A percentile compares a stretch with the other conserved stretches of the same genome.
These are phyloP conservation scores for Cotesia glomerata DNA, from an alignment of 1,140 invertebrate genomes.

Conservation along the genomic window DNA sequence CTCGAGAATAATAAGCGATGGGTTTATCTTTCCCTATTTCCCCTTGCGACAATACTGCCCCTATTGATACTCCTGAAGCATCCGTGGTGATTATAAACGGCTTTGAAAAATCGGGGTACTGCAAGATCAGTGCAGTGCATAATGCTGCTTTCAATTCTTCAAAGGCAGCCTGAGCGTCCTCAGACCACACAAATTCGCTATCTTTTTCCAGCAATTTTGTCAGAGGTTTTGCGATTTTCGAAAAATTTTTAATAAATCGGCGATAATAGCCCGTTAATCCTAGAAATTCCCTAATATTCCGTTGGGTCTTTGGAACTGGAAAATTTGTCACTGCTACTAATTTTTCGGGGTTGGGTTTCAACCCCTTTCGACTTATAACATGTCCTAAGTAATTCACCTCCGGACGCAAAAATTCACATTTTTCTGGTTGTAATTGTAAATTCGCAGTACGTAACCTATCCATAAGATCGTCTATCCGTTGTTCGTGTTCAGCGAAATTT, in stretches of 20 bases:
- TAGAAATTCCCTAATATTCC: not conserved
- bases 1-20: constrained; percentile 48
- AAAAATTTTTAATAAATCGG: not conserved
- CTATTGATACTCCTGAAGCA: constrained; percentile 53
- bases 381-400: too few species aligned
- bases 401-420: too few species aligned
- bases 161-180: constrained; percentile 41
- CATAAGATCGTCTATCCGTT: too few species aligned
- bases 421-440: too few species aligned
- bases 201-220: constrained; percentile 38
- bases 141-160: constrained; percentile 42
- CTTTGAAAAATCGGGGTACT: constrained; percentile 46
- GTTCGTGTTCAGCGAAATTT: too few species aligned
- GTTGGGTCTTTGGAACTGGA: not conserved
- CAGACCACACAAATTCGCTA: constrained; percentile 42
- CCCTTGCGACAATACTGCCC: constrained; percentile 55
- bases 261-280: not conserved
- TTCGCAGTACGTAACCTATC: too few species aligned
- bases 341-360: too few species aligned
- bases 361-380: too few species aligned
- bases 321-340: not conserved
- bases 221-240: not conserved
- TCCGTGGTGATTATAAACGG: constrained; percentile 57
- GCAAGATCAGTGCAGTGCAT: constrained; percentile 39
- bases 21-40: constrained; percentile 39